Percentiles rank a stretch among this genome's conserved stretches.
phyloP scores from a whole-genome alignment of 2,888 invertebrate genomes.

The Orthosia gothica region DNA sequence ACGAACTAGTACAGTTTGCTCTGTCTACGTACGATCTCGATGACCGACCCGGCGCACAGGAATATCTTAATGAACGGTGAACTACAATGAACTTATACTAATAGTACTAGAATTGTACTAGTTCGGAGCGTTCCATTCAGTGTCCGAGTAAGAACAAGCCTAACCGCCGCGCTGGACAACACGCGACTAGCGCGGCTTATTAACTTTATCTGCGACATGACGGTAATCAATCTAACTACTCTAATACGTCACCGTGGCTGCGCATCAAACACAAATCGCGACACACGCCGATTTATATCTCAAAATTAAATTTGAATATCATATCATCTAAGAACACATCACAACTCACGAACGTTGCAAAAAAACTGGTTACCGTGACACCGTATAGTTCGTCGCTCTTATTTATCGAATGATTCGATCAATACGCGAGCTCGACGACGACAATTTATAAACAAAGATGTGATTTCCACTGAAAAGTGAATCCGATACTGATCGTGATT shows the following conservation, averaged over 20 bases:
- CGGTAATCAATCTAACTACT: conserved; percentile 82
- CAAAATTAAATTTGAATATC: conserved; percentile 18
- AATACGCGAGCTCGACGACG: conserved; percentile 49
- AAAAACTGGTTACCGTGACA: conserved; percentile 56
- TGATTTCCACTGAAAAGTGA: conserved; percentile 48
- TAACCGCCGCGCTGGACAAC: conserved; percentile 75
- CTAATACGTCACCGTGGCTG: conserved; percentile 62
- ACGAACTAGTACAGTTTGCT: too few species aligned
- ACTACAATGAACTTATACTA: too few species aligned
- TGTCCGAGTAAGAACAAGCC: too few species aligned
- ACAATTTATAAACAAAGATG: conserved; percentile 64
- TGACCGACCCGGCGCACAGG: too few species aligned
- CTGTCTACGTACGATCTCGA: too few species aligned
- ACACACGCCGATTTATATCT: conserved; percentile 40
- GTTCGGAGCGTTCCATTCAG: too few species aligned
- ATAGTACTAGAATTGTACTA: too few species aligned
- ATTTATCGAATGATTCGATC: conserved; percentile 47
- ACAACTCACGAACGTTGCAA: conserved; percentile 25
- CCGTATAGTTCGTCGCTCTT: conserved; percentile 40
- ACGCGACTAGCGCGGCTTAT: conserved; percentile 83
- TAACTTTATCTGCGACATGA: conserved; percentile 84
- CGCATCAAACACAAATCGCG: conserved; percentile 39
- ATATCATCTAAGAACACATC: conserved; percentile 8
- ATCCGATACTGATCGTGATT: conserved; percentile 50
- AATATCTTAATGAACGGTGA: too few species aligned